Conservation (phyloP, 1,140 invertebrate species). For the Acyrthosiphon pisum region DNA sequence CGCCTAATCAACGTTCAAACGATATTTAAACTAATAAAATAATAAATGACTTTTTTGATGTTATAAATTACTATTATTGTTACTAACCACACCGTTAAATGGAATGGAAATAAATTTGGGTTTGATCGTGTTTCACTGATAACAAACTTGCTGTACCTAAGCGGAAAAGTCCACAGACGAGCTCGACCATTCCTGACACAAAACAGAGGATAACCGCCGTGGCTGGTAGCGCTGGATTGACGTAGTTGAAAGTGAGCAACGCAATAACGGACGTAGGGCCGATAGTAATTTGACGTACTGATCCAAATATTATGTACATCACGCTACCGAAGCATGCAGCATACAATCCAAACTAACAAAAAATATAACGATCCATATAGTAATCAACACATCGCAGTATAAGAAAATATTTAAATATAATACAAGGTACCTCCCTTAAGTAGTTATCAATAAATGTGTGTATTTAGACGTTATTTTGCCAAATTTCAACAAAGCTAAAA, state of each 20-base stretch:
- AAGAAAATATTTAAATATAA: background rate
- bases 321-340: slow-evolving; percentile 83
- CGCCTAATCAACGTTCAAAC: background rate
- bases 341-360: slow-evolving; percentile 81
- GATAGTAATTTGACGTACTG: slow-evolving; percentile 82
- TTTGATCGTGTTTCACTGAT: background rate
- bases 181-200: slow-evolving; percentile 72
- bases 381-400: background rate
- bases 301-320: slow-evolving; percentile 82
- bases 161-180: slow-evolving; percentile 75
- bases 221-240: slow-evolving; percentile 64
- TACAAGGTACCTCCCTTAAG: no score
- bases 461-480: no score
- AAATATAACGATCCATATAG: slow-evolving; percentile 11
- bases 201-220: slow-evolving; percentile 79
- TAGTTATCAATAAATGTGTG: background rate
- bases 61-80: background rate
- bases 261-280: slow-evolving; percentile 81
- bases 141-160: slow-evolving; percentile 66
- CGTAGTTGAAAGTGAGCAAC: slow-evolving; percentile 68
- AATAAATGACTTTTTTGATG: background rate
- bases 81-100: background rate
- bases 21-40: background rate
- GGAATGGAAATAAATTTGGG: background rate
- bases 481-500: background rate